These are phyloP conservation scores for Cryptocheilus praepositus DNA, from an alignment of 2,888 invertebrate species.

Conservation along the genomic window DNA sequence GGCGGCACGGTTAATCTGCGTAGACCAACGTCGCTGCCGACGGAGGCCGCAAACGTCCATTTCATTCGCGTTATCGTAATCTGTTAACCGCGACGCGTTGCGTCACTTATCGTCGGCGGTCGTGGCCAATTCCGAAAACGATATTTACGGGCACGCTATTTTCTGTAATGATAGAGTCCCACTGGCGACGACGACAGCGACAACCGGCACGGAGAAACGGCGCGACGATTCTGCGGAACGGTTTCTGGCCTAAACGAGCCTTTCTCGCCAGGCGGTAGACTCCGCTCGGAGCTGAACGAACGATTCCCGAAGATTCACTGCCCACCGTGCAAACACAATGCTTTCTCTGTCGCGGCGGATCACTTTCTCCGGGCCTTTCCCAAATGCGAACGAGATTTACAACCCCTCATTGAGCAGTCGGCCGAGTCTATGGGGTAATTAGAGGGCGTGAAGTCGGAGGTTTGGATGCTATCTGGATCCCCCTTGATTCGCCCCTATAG, in stretches of 20 bases:
- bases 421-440: conserved; percentile 71
- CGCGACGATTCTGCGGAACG: too few species aligned
- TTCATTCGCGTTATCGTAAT: too few species aligned
- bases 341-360: conserved; percentile 41
- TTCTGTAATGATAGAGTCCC: neutral
- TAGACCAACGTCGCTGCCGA: too few species aligned
- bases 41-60: too few species aligned
- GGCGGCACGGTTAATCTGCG: too few species aligned
- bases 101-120: too few species aligned
- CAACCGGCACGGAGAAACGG: neutral
- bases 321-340: conserved; percentile 20
- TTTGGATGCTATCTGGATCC: conserved; percentile 62
- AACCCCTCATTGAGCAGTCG: conserved; percentile 60
- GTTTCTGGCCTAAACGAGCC: too few species aligned
- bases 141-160: too few species aligned
- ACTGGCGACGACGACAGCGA: neutral
- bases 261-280: too few species aligned
- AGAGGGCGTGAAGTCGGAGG: conserved; percentile 69
- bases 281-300: too few species aligned
- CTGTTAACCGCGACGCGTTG: too few species aligned
- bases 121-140: too few species aligned
- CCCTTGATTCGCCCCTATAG: conserved; percentile 58
- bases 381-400: conserved; percentile 67
- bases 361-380: conserved; percentile 59
- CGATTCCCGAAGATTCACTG: conserved; percentile 3